These are phyloP conservation scores for Orussus abietinus DNA, from an alignment of 1,140 invertebrate genomes.

Conservation along the genomic window DNA sequence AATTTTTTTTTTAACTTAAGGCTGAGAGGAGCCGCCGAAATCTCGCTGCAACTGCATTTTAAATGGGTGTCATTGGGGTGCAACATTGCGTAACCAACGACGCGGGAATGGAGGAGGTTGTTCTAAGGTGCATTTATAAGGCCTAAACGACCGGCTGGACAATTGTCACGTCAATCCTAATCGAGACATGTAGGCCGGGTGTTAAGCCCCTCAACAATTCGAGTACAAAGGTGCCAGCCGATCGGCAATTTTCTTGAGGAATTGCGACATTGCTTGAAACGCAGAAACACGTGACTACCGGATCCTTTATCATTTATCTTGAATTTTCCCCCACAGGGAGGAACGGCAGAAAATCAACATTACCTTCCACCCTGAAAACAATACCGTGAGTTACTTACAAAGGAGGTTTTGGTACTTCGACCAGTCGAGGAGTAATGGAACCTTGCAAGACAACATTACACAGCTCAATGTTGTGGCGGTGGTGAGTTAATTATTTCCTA, in stretches of 20 bases:
- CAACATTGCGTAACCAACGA: background rate
- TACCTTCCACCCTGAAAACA: constrained; percentile 66
- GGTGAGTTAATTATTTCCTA: constrained; percentile 55
- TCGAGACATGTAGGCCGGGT: constrained; percentile 27
- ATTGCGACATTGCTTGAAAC: too few relatives aligned
- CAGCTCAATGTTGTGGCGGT: constrained; percentile 80
- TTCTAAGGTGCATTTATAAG: constrained; percentile 24
- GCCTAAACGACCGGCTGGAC: constrained; percentile 23
- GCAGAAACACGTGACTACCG: too few relatives aligned
- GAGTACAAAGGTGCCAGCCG: too few relatives aligned
- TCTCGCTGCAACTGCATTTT: too few relatives aligned
- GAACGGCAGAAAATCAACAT: constrained; percentile 68
- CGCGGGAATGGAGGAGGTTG: background rate
- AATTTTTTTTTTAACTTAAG: too few relatives aligned
- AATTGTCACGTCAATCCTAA: constrained; percentile 45
- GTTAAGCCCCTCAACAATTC: too few relatives aligned
- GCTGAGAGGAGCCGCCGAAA: too few relatives aligned
- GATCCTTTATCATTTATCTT: constrained; percentile 3
- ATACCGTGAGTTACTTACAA: constrained; percentile 76
- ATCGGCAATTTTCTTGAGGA: too few relatives aligned
- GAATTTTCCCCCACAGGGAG: constrained; percentile 56
- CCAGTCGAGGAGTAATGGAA: constrained; percentile 66
- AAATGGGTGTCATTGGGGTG: too few relatives aligned
- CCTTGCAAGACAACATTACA: constrained; percentile 68
- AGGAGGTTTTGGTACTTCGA: constrained; percentile 75